These are phyloP conservation scores for Odontesthes bonariensis DNA, from an alignment of 2,113 vertebrate genomes.

Conservation along the genomic window DNA sequence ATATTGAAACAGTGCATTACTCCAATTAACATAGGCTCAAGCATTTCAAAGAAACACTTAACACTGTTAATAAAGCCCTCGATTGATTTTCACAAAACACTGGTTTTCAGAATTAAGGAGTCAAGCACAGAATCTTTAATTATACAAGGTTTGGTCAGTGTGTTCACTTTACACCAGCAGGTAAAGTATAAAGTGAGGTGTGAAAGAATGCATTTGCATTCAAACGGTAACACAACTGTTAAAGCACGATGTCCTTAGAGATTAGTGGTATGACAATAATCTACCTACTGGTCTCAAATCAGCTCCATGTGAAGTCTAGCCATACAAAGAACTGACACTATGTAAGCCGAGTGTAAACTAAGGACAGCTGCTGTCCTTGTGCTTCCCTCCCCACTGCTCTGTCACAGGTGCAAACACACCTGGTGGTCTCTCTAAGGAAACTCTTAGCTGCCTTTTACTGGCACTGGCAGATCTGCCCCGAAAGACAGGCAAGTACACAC, in stretches of 20 bases:
- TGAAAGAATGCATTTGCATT: slow-evolving; percentile 1
- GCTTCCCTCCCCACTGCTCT: slow-evolving; percentile 57
- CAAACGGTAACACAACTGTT: slow-evolving; percentile 2
- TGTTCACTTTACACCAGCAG: slow-evolving; percentile 28
- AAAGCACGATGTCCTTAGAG: background rate
- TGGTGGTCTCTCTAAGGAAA: slow-evolving; percentile 78
- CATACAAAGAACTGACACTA: slow-evolving; percentile 61
- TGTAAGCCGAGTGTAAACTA: slow-evolving; percentile 54
- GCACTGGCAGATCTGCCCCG: slow-evolving; percentile 68
- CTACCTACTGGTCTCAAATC: slow-evolving; percentile 15
- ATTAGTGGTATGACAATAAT: slow-evolving; percentile 8
- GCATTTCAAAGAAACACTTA: slow-evolving; percentile 71
- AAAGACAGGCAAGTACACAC: slow-evolving; percentile 70
- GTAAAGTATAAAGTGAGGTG: slow-evolving; percentile 4
- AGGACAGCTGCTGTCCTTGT: slow-evolving; percentile 77
- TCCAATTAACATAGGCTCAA: slow-evolving; percentile 69
- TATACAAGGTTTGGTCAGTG: slow-evolving; percentile 39
- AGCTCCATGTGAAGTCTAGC: slow-evolving; percentile 14
- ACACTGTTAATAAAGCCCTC: slow-evolving; percentile 63
- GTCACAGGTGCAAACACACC: slow-evolving; percentile 81
- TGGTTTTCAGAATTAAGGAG: slow-evolving; percentile 44
- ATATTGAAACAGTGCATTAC: slow-evolving; percentile 70
- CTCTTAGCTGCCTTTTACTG: slow-evolving; percentile 74
- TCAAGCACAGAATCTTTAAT: slow-evolving; percentile 43
- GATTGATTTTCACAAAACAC: slow-evolving; percentile 63